phyloP scores from a whole-genome alignment of 2,113 vertebrate species.

The Lontra canadensis region DNA sequence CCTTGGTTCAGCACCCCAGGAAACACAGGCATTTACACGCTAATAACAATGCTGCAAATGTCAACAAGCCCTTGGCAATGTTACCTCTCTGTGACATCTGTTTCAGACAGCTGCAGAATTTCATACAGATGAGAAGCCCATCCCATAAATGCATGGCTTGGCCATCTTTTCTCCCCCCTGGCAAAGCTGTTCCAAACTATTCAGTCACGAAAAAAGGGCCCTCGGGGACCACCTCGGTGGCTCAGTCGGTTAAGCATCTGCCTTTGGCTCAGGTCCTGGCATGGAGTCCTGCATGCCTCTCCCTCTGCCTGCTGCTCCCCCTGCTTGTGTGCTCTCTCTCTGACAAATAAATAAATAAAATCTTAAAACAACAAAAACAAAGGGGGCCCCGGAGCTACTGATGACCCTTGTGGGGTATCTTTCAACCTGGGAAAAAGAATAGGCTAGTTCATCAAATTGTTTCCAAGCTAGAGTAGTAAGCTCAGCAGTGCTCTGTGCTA shows the following conservation, averaged over 20 bases:
- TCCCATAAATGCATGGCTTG: accelerated
- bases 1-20: background rate
- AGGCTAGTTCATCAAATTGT: background rate
- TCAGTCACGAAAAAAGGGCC: background rate
- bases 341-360: background rate
- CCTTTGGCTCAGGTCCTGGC: background rate
- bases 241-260: background rate
- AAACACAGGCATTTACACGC: background rate
- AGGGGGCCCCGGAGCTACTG: background rate
- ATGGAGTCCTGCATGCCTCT: background rate
- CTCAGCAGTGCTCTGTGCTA: background rate
- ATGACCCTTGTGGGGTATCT: background rate
- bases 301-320: background rate
- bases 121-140: background rate
- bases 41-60: background rate
- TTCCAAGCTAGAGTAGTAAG: background rate
- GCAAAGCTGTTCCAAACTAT: background rate
- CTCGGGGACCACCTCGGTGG: background rate
- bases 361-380: background rate
- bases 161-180: background rate
- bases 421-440: background rate
- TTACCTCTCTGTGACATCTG: background rate
- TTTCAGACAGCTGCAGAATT: background rate
- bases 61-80: background rate
- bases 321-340: background rate